Conservation (phyloP, 2,113 vertebrate genomes). For the Pandion haliaetus region DNA sequence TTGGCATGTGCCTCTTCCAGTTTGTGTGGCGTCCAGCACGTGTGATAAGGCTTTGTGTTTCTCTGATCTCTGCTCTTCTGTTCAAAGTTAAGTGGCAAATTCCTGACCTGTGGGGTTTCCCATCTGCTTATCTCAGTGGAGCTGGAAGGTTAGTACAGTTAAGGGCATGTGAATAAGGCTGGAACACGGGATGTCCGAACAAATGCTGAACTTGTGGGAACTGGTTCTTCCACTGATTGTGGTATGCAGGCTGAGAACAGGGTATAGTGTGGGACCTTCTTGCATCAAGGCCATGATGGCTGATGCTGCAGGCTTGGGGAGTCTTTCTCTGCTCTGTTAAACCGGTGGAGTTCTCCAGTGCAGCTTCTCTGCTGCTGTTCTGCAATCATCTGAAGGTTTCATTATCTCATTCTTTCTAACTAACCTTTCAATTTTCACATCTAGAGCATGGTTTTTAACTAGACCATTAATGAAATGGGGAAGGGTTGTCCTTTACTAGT, state of each 20-base stretch:
- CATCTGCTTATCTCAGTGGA: not conserved
- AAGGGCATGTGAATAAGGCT: not conserved
- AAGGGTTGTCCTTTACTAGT: not conserved
- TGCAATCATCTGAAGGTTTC: not conserved
- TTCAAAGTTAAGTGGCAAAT: not conserved
- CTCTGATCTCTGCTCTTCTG: not conserved
- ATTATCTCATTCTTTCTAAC: not conserved
- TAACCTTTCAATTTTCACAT: not conserved
- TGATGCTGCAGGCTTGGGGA: not conserved
- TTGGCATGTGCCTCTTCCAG: not conserved
- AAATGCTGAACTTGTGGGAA: not conserved
- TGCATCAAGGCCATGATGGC: not conserved
- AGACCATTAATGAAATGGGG: not conserved
- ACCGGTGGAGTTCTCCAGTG: not conserved
- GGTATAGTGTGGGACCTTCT: not conserved
- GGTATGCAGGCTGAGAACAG: not conserved
- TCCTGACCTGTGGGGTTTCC: slow-evolving; percentile 5
- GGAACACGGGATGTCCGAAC: not conserved
- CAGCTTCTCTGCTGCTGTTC: not conserved
- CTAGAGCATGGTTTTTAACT: not conserved
- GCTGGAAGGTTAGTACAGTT: not conserved
- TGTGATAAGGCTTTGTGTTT: not conserved
- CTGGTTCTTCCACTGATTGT: not conserved
- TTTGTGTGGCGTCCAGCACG: not conserved
- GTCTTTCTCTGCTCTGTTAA: not conserved